Evolutionary conservation across 2,113 vertebrate genomes (phyloP).

Genomic region (Gadus chalcogrammus): DNA sequence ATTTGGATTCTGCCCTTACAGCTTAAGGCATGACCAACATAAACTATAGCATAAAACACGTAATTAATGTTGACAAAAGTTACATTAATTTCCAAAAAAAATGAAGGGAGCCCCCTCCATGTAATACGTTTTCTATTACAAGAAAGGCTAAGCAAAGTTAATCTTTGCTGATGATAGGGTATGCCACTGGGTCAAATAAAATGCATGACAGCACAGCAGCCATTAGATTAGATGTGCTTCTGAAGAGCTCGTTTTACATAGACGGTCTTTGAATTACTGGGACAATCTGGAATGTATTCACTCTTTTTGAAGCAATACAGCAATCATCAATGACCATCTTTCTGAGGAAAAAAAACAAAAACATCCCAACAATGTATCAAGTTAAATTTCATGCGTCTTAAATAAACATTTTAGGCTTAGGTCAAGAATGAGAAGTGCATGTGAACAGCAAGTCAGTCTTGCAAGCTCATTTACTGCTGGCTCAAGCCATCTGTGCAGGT

Average conservation of each 20-base stretch:
- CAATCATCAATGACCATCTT: not conserved
- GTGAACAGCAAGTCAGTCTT: no score
- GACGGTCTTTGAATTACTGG: conserved; percentile 24
- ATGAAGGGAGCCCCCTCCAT: no score
- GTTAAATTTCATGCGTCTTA: no score
- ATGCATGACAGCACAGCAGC: not conserved
- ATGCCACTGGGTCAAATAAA: conserved; percentile 10
- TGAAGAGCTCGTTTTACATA: not conserved
- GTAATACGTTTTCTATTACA: not conserved
- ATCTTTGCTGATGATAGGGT: conserved; percentile 20
- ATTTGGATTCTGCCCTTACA: conserved; percentile 15
- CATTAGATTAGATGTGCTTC: not conserved
- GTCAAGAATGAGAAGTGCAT: conserved; percentile 6
- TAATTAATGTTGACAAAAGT: conserved; percentile 14
- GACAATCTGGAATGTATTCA: conserved; percentile 47
- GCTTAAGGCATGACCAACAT: conserved; percentile 36
- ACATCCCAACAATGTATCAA: not conserved
- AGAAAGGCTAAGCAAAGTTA: not conserved
- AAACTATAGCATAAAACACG: conserved; percentile 14
- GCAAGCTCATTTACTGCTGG: not conserved
- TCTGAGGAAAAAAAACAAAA: not conserved
- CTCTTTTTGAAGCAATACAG: conserved; percentile 15
- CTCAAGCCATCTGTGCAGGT: conserved; percentile 22
- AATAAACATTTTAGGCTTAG: no score
- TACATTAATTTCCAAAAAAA: conserved; percentile 25